Percentiles rank a stretch among this genome's conserved stretches.
Conservation (phyloP, 2,113 vertebrate genomes). For the Clarias magur region DNA sequence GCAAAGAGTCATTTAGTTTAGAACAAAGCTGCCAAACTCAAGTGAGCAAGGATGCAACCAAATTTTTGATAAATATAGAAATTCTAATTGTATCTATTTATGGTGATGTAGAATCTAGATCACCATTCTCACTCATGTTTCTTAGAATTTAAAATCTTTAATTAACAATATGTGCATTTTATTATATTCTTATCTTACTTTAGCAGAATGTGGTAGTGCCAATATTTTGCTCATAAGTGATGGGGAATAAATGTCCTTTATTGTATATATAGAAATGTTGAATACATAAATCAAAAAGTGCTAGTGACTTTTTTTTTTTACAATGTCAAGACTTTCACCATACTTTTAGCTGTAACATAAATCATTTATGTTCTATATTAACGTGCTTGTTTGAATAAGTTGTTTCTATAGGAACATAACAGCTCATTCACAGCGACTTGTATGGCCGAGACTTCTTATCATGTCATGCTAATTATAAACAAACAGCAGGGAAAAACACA, state of each 20-base stretch:
- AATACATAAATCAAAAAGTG: neutral
- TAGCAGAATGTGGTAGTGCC: neutral
- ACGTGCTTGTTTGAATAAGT: neutral
- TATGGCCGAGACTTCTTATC: too few relatives aligned
- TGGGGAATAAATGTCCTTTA: neutral
- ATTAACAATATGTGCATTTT: neutral
- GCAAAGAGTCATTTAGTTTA: constrained; percentile 27
- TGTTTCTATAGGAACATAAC: constrained; percentile 6
- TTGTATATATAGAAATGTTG: neutral
- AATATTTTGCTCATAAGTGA: neutral
- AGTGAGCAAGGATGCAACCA: neutral
- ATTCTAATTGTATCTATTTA: neutral
- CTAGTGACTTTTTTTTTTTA: neutral
- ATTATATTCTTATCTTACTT: neutral
- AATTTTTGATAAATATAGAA: neutral
- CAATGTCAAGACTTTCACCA: too few relatives aligned
- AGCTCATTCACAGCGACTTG: neutral
- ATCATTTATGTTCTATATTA: neutral
- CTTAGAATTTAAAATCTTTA: too few relatives aligned
- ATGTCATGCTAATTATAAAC: neutral
- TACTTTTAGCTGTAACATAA: neutral
- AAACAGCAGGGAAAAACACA: neutral
- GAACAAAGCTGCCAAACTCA: constrained; percentile 19
- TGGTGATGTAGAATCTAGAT: neutral
- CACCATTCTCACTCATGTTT: neutral